These are phyloP conservation scores for Trichacis sp. DNA, from an alignment of 2,888 invertebrate genomes.

Conservation along the genomic window DNA sequence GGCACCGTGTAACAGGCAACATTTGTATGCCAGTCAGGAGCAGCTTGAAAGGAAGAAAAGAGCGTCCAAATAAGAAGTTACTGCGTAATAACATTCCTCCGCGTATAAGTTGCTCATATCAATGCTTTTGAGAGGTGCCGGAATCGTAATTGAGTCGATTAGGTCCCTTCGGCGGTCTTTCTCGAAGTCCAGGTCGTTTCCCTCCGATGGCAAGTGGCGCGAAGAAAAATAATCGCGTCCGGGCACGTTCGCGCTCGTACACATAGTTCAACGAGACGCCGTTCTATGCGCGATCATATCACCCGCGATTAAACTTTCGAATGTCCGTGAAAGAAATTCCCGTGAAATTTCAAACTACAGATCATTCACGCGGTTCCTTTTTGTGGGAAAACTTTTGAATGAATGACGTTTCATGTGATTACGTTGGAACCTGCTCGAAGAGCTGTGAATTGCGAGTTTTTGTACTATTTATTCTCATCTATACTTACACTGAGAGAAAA, in stretches of 20 bases:
- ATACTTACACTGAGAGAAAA: too few species aligned
- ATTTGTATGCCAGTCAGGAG: constrained; percentile 2
- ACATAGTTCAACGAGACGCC: constrained; percentile 8
- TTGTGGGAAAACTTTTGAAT: too few species aligned
- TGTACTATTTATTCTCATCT: too few species aligned
- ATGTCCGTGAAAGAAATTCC: too few species aligned
- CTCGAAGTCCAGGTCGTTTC: constrained; percentile 1
- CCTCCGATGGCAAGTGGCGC: constrained; percentile 17
- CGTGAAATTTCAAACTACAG: too few species aligned
- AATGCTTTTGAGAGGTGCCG: constrained; percentile 17
- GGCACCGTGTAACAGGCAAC: neutral
- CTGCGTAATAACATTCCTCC: constrained; percentile 10
- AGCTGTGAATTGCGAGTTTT: too few species aligned
- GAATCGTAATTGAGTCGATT: constrained; percentile 43
- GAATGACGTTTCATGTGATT: too few species aligned
- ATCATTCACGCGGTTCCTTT: too few species aligned
- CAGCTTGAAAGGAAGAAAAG: neutral
- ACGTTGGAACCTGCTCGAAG: too few species aligned
- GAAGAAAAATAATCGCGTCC: constrained; percentile 34
- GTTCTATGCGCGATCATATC: constrained; percentile 40
- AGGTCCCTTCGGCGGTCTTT: constrained; percentile 30
- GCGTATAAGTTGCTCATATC: constrained; percentile 26
- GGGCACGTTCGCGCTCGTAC: constrained; percentile 27
- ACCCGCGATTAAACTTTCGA: constrained; percentile 51
- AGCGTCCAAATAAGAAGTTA: neutral